These are phyloP conservation scores for Anser cygnoides DNA, from an alignment of 2,113 vertebrate genomes.

Conservation along the genomic window DNA sequence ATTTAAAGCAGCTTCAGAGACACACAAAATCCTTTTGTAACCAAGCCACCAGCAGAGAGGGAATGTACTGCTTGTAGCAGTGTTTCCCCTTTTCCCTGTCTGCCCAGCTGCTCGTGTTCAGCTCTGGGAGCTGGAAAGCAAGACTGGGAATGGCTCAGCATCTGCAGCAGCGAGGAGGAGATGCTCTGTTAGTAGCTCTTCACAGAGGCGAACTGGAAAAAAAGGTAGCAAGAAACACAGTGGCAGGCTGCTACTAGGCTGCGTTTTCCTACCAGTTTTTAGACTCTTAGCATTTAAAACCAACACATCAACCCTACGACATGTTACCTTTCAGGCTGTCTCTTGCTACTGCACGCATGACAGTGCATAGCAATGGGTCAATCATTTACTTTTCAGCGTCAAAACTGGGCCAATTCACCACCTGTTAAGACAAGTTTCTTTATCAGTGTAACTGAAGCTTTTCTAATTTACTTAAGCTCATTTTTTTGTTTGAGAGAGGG, in stretches of 20 bases:
- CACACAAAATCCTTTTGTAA: not conserved
- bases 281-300: not conserved
- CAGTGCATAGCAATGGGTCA: not conserved
- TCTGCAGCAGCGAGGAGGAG: not conserved
- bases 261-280: not conserved
- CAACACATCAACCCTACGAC: not conserved
- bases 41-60: not conserved
- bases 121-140: not conserved
- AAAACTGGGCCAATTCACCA: not conserved
- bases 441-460: not conserved
- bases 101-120: not conserved
- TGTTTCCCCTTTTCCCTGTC: not conserved
- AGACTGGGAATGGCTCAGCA: not conserved
- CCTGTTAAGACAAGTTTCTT: not conserved
- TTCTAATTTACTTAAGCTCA: not conserved
- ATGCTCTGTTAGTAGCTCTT: not conserved
- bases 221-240: not conserved
- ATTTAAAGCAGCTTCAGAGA: not conserved
- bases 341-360: not conserved
- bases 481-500: not conserved
- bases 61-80: not conserved
- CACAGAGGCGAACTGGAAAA: not conserved
- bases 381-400: not conserved
- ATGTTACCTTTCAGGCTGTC: not conserved
- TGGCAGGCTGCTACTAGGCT: not conserved